Evolutionary conservation across 2,888 invertebrate species (phyloP).

Genomic region (Glomeris marginata): DNA sequence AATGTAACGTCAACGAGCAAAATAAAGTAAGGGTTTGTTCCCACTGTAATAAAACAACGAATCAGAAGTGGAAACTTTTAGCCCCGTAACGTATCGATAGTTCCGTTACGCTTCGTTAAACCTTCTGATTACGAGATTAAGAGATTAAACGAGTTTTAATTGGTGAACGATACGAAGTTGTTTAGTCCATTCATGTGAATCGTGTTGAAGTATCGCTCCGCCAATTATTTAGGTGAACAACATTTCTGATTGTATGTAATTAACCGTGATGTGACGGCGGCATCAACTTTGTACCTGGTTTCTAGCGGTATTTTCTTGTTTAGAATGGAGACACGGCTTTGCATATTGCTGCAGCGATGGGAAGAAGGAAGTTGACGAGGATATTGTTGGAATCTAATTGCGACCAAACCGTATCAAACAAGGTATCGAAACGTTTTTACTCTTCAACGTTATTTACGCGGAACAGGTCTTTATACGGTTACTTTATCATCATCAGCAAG

Average conservation of each 20-base stretch:
- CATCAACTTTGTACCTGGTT: background rate
- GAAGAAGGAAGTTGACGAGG: slow-evolving; percentile 72
- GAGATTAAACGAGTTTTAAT: no score
- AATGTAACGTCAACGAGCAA: slow-evolving; percentile 68
- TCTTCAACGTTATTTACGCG: background rate
- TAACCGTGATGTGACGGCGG: no score
- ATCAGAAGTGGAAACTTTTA: no score
- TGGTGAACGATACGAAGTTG: no score
- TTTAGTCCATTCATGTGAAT: no score
- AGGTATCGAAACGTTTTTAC: slow-evolving; percentile 31
- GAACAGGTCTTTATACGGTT: slow-evolving; percentile 2
- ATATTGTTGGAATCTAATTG: slow-evolving; percentile 78
- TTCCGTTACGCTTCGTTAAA: background rate
- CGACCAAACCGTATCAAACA: slow-evolving; percentile 52
- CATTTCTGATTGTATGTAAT: no score
- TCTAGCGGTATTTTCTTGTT: slow-evolving; percentile 9
- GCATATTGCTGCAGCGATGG: slow-evolving; percentile 90
- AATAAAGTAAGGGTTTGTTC: slow-evolving; percentile 62
- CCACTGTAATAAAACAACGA: no score
- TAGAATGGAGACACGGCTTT: slow-evolving; percentile 84
- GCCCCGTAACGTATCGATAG: background rate
- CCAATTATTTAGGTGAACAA: no score
- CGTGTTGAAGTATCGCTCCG: no score
- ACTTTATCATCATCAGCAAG: slow-evolving; percentile 39
- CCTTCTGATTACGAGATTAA: background rate